These are phyloP conservation scores for Prietella phreatophila DNA, from an alignment of 2,113 vertebrate species.

Conservation along the genomic window DNA sequence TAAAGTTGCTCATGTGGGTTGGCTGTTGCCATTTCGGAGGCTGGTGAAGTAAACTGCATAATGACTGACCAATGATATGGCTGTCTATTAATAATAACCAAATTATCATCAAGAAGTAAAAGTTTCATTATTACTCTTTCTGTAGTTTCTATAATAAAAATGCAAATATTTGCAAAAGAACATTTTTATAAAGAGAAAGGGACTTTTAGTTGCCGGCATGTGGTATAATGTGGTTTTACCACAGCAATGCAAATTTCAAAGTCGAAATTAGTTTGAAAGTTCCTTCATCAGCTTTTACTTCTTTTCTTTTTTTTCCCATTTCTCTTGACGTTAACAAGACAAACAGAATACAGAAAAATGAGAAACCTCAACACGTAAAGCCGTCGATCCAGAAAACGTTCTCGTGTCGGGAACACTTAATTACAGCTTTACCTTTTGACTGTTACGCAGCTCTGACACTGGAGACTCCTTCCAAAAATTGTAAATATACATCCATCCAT, in stretches of 20 bases:
- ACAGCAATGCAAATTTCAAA: not conserved
- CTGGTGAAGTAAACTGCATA: not conserved
- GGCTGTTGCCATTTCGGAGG: not conserved
- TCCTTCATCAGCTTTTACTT: too few relatives aligned
- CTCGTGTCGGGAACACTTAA: not conserved
- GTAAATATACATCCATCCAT: not conserved
- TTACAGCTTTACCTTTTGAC: not conserved
- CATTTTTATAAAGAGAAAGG: too few relatives aligned
- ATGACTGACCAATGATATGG: not conserved
- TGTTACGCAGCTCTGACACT: too few relatives aligned
- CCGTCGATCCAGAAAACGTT: too few relatives aligned
- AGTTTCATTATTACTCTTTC: not conserved
- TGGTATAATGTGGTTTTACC: not conserved
- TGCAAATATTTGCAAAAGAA: not conserved
- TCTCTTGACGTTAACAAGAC: too few relatives aligned
- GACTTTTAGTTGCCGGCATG: not conserved
- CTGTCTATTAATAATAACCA: not conserved
- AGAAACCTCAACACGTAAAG: not conserved
- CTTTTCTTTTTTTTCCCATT: too few relatives aligned
- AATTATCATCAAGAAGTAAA: not conserved
- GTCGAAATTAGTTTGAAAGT: too few relatives aligned
- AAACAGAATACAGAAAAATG: too few relatives aligned
- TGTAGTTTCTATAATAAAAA: not conserved
- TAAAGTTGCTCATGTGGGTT: not conserved
- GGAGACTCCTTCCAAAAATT: too few relatives aligned